Base-by-base conservation (phyloP, 1,140 invertebrate genomes). In the Dendrolimus kikuchii region DNA sequence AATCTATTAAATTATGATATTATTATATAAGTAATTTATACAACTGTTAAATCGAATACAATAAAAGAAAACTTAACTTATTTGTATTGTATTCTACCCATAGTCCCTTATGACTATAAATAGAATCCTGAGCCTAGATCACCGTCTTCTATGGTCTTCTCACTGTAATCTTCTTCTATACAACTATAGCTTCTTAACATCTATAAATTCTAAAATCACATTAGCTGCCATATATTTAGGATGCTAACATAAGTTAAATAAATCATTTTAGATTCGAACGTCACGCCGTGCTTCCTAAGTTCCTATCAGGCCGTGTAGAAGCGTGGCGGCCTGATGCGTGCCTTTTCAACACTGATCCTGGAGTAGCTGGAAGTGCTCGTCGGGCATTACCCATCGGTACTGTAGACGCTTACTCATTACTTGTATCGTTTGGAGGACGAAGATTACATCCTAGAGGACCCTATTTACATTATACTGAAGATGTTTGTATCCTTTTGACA, bases 391-490 rank as follows among this genome's bases (percentile, higher is more conserved):
- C 90, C 52, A 88, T 87, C 4, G 84, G 89, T 47, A 90, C 89
- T 40, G 91, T 94, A 2, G 95, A 97, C 71, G 93, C 93, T 49
- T 97, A 97, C 83, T 95, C 94, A 0, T 76, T 96, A 38, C 88
- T 97, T 73, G 94, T 95, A 0, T 98, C 96, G 0, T 92, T 97
- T 89, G 94, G 93, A 59, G 96, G 95, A 8, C 95, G 96, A 70
- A 88, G 89, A 51, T 86, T 93, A 45, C 90, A 89, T 45, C 89
- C 90, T 41, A 90, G 88, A 39, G 89, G 92, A 38, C 89, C 89
- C 1, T 88, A 93, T 37, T 89, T 95, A 7, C 93, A 95, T 0
- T 97, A 97, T 74, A 97, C 93, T 40, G 95, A 97, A 88, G 95
- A 97, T 68, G 92, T 92, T 59, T 97, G 95, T 97, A 95, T 95